These are phyloP conservation scores for Rhadinocentrus ornatus DNA, from an alignment of 2,797 vertebrate genomes.

Conservation along the genomic window DNA sequence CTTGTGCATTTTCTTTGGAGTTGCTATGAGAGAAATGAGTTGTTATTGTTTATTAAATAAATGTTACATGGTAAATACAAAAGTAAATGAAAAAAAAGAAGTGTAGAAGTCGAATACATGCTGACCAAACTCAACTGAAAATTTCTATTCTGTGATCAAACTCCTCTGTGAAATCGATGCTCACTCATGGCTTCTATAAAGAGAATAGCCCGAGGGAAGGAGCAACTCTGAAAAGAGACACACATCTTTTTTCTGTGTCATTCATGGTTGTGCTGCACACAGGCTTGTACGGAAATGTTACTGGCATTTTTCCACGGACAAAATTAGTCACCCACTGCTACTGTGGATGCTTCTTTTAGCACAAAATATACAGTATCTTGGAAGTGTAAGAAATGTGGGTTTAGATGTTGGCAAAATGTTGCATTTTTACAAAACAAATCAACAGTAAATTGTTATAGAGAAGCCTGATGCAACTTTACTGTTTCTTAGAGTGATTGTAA, in stretches of 20 bases:
- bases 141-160: constrained; percentile 23
- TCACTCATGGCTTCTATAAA: constrained; percentile 43
- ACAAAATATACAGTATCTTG: constrained; percentile 6
- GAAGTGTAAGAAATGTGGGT: neutral
- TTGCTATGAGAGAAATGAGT: neutral
- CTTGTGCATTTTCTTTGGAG: neutral
- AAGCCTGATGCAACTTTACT: constrained; percentile 15
- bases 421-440: neutral
- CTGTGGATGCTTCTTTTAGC: constrained; percentile 1
- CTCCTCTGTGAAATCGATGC: constrained; percentile 33
- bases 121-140: constrained; percentile 8
- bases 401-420: constrained; percentile 3
- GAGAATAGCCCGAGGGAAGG: constrained; percentile 35
- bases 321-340: constrained; percentile 31
- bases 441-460: neutral
- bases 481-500: constrained; percentile 11
- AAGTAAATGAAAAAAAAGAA: neutral
- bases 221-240: constrained; percentile 28
- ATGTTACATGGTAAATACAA: neutral
- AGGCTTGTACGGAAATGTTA: constrained; percentile 24
- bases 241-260: constrained; percentile 36
- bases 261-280: constrained; percentile 17
- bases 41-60: neutral
- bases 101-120: constrained; percentile 14
- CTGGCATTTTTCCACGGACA: constrained; percentile 19